A percentile compares a stretch with the other conserved stretches of the same genome.
phyloP scores from a whole-genome alignment of 2,888 invertebrate genomes.

The Hirtodrosophila alboralis region DNA sequence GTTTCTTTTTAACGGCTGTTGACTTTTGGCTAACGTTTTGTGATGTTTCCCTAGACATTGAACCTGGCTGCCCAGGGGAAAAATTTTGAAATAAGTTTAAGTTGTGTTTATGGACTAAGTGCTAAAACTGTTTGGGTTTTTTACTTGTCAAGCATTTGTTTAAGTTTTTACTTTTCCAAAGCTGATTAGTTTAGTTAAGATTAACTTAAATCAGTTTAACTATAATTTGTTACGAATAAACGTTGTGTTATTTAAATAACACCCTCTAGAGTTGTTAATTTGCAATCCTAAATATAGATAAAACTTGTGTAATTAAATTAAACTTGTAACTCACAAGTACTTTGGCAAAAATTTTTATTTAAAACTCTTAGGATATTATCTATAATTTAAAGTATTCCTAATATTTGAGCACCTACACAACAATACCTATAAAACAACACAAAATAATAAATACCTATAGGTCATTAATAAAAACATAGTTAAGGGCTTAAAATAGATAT shows the following conservation, averaged over 20 bases:
- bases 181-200: conserved; percentile 4
- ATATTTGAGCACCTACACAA: no score
- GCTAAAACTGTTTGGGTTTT: conserved; percentile 2
- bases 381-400: no score
- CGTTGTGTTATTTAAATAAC: no score
- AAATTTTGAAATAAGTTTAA: conserved; percentile 34
- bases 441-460: no score
- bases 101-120: conserved; percentile 36
- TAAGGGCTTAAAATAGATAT: no score
- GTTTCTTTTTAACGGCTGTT: conserved; percentile 48
- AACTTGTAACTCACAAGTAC: no score
- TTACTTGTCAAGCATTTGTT: conserved; percentile 7
- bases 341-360: no score
- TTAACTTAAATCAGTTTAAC: conserved; percentile 13
- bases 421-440: no score
- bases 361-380: no score
- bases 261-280: not conserved
- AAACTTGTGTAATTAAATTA: no score
- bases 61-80: conserved; percentile 14
- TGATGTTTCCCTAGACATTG: conserved; percentile 30
- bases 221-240: not conserved
- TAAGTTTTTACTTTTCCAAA: conserved; percentile 6
- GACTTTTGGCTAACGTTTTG: conserved; percentile 45
- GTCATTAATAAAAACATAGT: no score
- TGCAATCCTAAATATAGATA: no score